These are phyloP conservation scores for Drosophila gunungcola DNA, from an alignment of 1,140 invertebrate species.

Conservation along the genomic window DNA sequence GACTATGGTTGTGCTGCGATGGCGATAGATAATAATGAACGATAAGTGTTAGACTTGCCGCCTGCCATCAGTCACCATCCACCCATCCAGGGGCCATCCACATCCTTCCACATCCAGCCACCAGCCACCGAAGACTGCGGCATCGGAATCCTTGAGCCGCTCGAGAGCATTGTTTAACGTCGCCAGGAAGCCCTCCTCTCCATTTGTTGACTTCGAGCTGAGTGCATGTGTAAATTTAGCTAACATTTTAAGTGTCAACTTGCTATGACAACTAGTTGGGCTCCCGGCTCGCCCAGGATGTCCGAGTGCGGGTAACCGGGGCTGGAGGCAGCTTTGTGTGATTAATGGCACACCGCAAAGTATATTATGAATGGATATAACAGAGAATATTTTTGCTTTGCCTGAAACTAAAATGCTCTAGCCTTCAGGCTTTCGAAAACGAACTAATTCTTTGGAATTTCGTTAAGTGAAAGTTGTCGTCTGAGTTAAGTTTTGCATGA, in stretches of 20 bases:
- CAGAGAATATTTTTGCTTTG: neutral
- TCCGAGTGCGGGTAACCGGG: neutral
- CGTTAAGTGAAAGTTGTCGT: neutral
- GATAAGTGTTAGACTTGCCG: slow-evolving; percentile 78
- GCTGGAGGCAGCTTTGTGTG: slow-evolving; percentile 29
- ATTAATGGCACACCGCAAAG: slow-evolving; percentile 61
- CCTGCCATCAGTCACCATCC: slow-evolving; percentile 59
- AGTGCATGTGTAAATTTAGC: slow-evolving; percentile 82
- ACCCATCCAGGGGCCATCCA: neutral
- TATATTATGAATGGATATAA: slow-evolving; percentile 18
- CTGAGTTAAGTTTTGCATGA: no score
- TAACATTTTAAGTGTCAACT: slow-evolving; percentile 79
- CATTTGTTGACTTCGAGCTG: slow-evolving; percentile 58
- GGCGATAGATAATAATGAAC: slow-evolving; percentile 77
- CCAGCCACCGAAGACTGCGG: slow-evolving; percentile 5
- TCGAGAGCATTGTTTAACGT: slow-evolving; percentile 49
- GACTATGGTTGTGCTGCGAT: slow-evolving; percentile 8
- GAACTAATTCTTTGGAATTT: neutral
- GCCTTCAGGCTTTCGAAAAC: neutral
- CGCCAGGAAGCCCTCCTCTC: slow-evolving; percentile 1
- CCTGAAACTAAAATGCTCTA: slow-evolving; percentile 4
- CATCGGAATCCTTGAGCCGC: slow-evolving; percentile 20
- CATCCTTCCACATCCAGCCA: neutral
- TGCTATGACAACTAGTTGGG: slow-evolving; percentile 67
- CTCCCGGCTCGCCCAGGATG: slow-evolving; percentile 15